Base-by-base conservation (phyloP, 2,797 vertebrate genomes). In the Iguana delicatissima region DNA sequence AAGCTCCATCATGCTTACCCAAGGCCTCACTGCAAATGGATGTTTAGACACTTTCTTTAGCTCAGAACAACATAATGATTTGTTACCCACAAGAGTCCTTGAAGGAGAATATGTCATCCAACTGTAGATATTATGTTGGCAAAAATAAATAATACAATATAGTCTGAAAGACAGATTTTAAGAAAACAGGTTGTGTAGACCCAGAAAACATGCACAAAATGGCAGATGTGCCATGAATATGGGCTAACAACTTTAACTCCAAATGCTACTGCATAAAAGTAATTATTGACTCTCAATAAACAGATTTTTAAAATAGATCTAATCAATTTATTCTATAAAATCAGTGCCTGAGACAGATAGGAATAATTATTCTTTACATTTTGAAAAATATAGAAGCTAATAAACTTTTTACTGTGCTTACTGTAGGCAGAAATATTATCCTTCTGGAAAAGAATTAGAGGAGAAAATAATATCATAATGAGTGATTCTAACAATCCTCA, bases 1-100 rank as follows among this genome's bases (percentile, higher is more conserved):
- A 95, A 94, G 84, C 20, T 38, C 7, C 91, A 55, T 91, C 94
- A 85, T 88, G 91, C 38, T 88, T 94, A 91, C 88, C 84, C 91
- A 72, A 93, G 9, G 80, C 46, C 73, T 87, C 94, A 90, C 94
- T 95, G 67, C 89, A 95, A 94, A 93, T 85, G 92, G 95, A 90
- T 88, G 83, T 86, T 35, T 69, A 42, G 77, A 85, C 64, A 76
- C 42, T 84, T 91, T 95, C 89, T 62, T 73, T 87, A 88, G 6
- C 69, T 92, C 80, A 93, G 46, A 91, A 95, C 80, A 92, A 24
- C 0, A 0, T 82, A 52, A 86, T 72, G 52, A 93, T 55, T 91
- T 88, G 87, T 80, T 77, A 94, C 67, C 24, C 50, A 85, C 50
- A 50, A 92, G 93, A 88, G 84, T 62, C 50, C 88, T 93, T 69